Evolutionary conservation across 2,888 invertebrate genomes (phyloP).

Genomic region (Drosophila formosana): DNA sequence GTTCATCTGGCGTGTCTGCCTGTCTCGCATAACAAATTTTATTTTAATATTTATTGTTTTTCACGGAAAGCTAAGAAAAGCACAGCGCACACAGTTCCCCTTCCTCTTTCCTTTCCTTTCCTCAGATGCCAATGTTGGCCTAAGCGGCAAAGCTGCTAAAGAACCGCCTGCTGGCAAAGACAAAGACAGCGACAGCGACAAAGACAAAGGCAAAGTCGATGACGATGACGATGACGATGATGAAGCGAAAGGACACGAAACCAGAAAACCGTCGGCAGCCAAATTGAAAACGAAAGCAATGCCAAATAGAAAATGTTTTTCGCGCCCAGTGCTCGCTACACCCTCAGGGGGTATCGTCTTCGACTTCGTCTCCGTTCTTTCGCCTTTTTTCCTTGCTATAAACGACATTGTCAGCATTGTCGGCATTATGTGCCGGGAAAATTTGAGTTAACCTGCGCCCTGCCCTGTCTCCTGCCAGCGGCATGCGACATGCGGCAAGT

Average conservation of each 20-base stretch:
- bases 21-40: slow-evolving; percentile 72
- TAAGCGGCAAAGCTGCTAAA: slow-evolving; percentile 16
- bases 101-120: slow-evolving; percentile 12
- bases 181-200: slow-evolving; percentile 50
- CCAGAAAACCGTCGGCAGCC: slow-evolving; percentile 48
- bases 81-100: slow-evolving; percentile 42
- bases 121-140: slow-evolving; percentile 1
- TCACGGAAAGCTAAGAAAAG: slow-evolving; percentile 71
- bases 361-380: not conserved
- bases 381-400: slow-evolving; percentile 17
- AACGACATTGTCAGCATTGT: slow-evolving; percentile 80
- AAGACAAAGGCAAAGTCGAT: slow-evolving; percentile 27
- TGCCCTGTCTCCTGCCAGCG: not conserved
- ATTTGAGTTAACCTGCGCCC: slow-evolving; percentile 75
- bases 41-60: slow-evolving; percentile 79
- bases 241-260: slow-evolving; percentile 6
- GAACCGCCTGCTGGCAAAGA: slow-evolving; percentile 39
- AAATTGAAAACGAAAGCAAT: slow-evolving; percentile 80
- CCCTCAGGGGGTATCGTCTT: slow-evolving; percentile 7
- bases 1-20: slow-evolving; percentile 54
- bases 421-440: slow-evolving; percentile 74
- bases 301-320: slow-evolving; percentile 77
- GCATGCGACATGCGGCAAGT: slow-evolving; percentile 24
- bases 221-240: slow-evolving; percentile 24
- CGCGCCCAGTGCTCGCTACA: slow-evolving; percentile 39